A percentile compares a stretch with the other conserved stretches of the same genome.
These are phyloP conservation scores for Drosophila nr. medialis DNA, from an alignment of 2,888 invertebrate species.

Conservation along the genomic window DNA sequence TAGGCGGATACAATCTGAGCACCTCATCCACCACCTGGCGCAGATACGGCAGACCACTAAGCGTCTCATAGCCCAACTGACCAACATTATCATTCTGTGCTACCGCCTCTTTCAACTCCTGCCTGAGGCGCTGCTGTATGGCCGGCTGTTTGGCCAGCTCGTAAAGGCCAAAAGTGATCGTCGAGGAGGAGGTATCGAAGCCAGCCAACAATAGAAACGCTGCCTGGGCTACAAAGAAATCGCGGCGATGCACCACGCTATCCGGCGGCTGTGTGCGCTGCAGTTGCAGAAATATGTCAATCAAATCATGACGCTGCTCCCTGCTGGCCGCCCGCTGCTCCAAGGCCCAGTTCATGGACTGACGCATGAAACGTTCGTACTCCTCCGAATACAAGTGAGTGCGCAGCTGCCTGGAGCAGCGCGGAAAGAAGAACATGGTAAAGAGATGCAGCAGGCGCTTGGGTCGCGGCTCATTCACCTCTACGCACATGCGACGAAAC, in stretches of 20 bases:
- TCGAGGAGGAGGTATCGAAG: slow-evolving; percentile 83
- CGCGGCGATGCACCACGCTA: slow-evolving; percentile 65
- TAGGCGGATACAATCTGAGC: slow-evolving; percentile 81
- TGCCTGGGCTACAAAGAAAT: slow-evolving; percentile 82
- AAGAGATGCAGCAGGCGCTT: slow-evolving; percentile 82
- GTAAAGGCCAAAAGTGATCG: slow-evolving; percentile 84
- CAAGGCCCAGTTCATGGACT: slow-evolving; percentile 84
- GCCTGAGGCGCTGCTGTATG: slow-evolving; percentile 82
- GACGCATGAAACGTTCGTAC: slow-evolving; percentile 82
- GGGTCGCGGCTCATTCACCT: slow-evolving; percentile 82
- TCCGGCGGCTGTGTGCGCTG: slow-evolving; percentile 66
- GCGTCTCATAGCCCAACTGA: slow-evolving; percentile 82
- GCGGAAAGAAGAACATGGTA: slow-evolving; percentile 84
- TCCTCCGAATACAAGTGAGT: slow-evolving; percentile 76
- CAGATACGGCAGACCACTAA: slow-evolving; percentile 84
- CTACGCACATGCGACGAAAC: slow-evolving; percentile 83
- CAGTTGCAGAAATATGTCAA: slow-evolving; percentile 85
- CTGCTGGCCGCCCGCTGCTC: slow-evolving; percentile 82
- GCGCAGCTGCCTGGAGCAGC: slow-evolving; percentile 70
- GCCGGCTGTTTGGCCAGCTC: slow-evolving; percentile 83
- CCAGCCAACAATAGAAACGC: slow-evolving; percentile 81
- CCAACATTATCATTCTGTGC: slow-evolving; percentile 61
- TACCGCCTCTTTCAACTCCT: slow-evolving; percentile 82
- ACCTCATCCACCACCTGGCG: slow-evolving; percentile 84
- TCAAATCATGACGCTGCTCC: slow-evolving; percentile 84